Evolutionary conservation across 2,888 invertebrate species (phyloP).

Genomic region (Thecocarcelia acutangulata): DNA sequence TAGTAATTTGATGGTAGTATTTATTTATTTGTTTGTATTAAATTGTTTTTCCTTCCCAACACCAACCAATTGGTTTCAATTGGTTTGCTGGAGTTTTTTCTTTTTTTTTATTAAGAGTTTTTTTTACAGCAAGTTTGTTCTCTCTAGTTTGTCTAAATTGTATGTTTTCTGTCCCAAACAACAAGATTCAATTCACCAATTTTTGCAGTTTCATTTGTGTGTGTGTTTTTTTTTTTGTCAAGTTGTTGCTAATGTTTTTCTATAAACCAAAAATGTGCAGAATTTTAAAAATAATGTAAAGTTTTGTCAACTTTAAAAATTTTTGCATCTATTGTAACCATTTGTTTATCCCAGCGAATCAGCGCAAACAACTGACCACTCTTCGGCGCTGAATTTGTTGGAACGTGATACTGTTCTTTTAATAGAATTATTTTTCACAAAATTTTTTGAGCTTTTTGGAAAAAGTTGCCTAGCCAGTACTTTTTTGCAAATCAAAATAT

Average conservation of each 20-base stretch:
- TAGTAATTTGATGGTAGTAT: slow-evolving; percentile 68
- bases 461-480: too few relatives aligned
- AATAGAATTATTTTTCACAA: too few relatives aligned
- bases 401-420: slow-evolving; percentile 26
- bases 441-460: too few relatives aligned
- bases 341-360: slow-evolving; percentile 38
- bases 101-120: slow-evolving; percentile 10
- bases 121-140: slow-evolving; percentile 48
- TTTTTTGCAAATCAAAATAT: too few relatives aligned
- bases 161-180: slow-evolving; percentile 80
- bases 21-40: slow-evolving; percentile 62
- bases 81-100: slow-evolving; percentile 41
- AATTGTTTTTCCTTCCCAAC: slow-evolving; percentile 53
- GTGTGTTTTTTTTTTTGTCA: slow-evolving; percentile 18
- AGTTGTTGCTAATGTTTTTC: slow-evolving; percentile 50
- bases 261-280: slow-evolving; percentile 58
- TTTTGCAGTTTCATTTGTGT: slow-evolving; percentile 40
- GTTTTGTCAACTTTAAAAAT: slow-evolving; percentile 66
- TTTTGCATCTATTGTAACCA: slow-evolving; percentile 55
- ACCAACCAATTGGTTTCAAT: slow-evolving; percentile 67
- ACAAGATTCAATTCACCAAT: slow-evolving; percentile 76
- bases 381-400: not conserved
- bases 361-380: slow-evolving; percentile 37
- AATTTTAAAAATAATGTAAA: slow-evolving; percentile 66
- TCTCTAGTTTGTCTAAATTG: slow-evolving; percentile 80